phyloP scores from a whole-genome alignment of 2,113 vertebrate species.

The Melanocharis versteri region DNA sequence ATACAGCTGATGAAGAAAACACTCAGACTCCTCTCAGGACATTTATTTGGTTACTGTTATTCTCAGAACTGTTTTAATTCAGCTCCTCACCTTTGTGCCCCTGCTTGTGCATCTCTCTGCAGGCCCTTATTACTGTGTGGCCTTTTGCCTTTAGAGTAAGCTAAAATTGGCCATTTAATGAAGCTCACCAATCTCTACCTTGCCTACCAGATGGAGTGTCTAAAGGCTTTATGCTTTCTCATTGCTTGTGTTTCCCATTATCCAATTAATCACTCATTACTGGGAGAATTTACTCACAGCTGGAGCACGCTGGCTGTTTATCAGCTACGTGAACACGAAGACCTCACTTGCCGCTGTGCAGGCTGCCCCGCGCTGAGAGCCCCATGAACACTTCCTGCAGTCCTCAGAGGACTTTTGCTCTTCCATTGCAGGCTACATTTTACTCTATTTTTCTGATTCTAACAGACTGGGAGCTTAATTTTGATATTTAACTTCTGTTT shows the following conservation, averaged over 20 bases:
- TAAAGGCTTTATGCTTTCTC: neutral
- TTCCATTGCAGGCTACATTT: neutral
- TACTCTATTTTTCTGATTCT: neutral
- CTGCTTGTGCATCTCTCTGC: neutral
- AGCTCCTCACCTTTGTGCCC: accelerated
- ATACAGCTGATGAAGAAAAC: neutral
- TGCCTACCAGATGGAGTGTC: neutral
- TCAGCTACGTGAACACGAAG: neutral
- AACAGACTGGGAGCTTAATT: neutral
- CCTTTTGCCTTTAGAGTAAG: neutral
- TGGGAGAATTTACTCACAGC: neutral
- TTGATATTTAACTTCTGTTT: neutral
- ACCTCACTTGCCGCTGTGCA: accelerated
- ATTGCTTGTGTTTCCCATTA: neutral
- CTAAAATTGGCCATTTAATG: neutral
- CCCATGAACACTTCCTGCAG: neutral
- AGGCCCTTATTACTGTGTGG: neutral
- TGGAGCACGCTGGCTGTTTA: neutral
- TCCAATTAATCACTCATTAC: neutral
- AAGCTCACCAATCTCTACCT: neutral
- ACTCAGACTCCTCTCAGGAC: neutral
- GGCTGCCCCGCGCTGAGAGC: neutral
- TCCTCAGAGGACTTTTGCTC: neutral
- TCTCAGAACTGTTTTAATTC: neutral
- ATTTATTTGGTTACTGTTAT: neutral